Base-by-base conservation (phyloP, 2,113 vertebrate species). In the Campylomormyrus tamandua region DNA sequence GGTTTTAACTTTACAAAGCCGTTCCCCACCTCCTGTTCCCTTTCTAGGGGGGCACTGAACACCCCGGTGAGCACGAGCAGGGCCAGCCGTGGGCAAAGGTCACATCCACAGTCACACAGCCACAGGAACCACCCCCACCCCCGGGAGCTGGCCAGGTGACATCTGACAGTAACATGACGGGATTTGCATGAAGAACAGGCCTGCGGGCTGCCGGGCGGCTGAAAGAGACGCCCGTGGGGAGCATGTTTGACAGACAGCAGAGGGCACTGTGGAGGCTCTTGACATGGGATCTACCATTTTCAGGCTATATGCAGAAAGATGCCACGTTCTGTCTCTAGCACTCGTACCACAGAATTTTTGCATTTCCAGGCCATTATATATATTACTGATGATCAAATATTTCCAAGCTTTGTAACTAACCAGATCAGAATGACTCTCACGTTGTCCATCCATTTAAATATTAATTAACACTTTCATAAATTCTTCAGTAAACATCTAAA, bases 161-260 rank as follows among this genome's bases (percentile, higher is more conserved):
- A 27, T 48, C 87, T 88, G 62, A 70, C 87, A 74, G 13, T 13
- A 62, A 88, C 87, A 88, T 48, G 45, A 74, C 39, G 45, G n/a
- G 58, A 88, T 88, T 74, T 88, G 87, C 87, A 70, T 88, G 56
- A 48, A 46, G 87, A 58, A 19, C 42, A 88, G 62, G 42, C 42
- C 19, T 46, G 6, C 53, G 10, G 31, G 19, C 53, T 21, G 53
- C 56, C 19, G 0, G 50, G 50, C n/a, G 17, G 15, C 53, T 2
- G 24, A 66, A 46, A 27, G 56, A 39, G 58, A 45, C 19, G 7
- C 53, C 87, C 87, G 2, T 3, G 35, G 87, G 87, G 87, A 58
- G 53, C 19, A 27, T 13, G 31, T 13, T 24, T 88, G 87, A 88
- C 21, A 24, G 87, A 88, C 87, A 66, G 87, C 21, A 58, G 53